These are phyloP conservation scores for Sphyrna mokarran DNA, from an alignment of 2,113 vertebrate genomes.

Conservation along the genomic window DNA sequence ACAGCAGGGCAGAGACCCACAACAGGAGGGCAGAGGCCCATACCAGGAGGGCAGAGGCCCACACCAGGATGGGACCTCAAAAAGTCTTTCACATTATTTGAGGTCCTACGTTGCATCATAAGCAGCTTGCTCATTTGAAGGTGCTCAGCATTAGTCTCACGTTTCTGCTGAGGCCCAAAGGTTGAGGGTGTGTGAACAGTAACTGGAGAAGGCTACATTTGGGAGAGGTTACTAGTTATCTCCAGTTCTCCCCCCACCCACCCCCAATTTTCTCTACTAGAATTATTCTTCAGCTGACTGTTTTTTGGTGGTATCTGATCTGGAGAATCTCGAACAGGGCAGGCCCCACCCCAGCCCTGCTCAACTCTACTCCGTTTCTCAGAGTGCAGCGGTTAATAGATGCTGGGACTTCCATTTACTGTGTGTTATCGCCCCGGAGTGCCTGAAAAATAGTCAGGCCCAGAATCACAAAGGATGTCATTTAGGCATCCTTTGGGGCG, in stretches of 20 bases:
- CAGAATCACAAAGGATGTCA: not conserved
- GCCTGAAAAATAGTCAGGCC: not conserved
- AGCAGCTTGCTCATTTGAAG: not conserved
- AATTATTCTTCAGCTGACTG: not conserved
- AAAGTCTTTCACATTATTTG: no score
- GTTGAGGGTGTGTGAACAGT: not conserved
- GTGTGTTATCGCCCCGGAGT: not conserved
- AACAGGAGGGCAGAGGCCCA: no score
- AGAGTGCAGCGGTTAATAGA: not conserved
- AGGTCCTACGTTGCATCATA: no score
- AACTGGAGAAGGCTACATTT: not conserved
- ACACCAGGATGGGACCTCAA: no score
- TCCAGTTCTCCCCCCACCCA: not conserved
- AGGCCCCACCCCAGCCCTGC: not conserved
- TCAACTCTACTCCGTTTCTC: not conserved
- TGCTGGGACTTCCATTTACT: not conserved
- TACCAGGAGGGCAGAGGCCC: no score
- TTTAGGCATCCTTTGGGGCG: not conserved
- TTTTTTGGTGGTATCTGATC: not conserved
- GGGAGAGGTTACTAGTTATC: not conserved
- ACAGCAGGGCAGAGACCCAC: no score
- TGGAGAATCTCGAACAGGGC: not conserved
- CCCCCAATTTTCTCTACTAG: not conserved
- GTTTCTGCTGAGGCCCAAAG: no score
- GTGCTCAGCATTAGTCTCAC: not conserved